Base-by-base conservation (phyloP, 2,797 vertebrate genomes). In the Vireo griseus region DNA sequence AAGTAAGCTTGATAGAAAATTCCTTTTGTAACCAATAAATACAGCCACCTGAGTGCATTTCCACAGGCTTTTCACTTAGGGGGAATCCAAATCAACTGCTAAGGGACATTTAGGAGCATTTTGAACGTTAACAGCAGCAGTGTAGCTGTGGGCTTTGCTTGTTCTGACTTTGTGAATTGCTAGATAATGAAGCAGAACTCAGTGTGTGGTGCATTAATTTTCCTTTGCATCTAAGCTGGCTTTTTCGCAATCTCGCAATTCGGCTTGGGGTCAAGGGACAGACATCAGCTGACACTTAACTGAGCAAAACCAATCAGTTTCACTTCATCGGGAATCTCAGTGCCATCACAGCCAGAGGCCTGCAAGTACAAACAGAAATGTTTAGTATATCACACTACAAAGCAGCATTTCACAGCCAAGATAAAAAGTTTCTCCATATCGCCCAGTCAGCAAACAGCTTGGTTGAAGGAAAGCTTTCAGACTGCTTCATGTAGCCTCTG, bases 281-380 rank as follows among this genome's bases (percentile, higher is more conserved):
- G 94, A 71, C 98, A 99, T 99, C 99, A 99, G 98, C 98, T 99
- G 97, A 99, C 97, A 95, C 99, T 99, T 94, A 99, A 97, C 97
- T 99, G 99, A 73, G 99, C 99, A 97, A 99, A 99, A 97, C 99
- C 99, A 81, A 99, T 99, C 98, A 99, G 97, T 98, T 99, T 99
- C 97, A 99, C 98, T 97, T 99, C 99, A 50, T 99, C 99, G 0
- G 99, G 99, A 95, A 98, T 99, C 98, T 99, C 99, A 4, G 98
- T 97, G 91, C 98, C 98, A 66, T 99, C 99, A n/a, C 98, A 99
- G 97, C 98, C 97, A 73, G 99, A 99, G 58, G 97, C 99, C 99
- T 99, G 98, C 11, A 95, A 75, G 81, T 81, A 86, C 69, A 96
- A 92, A 91, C 55, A 94, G 55, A 90, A 77, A 73, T 16, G n/a